These are phyloP conservation scores for Ligdia adustata DNA, from an alignment of 2,888 invertebrate species.

Conservation along the genomic window DNA sequence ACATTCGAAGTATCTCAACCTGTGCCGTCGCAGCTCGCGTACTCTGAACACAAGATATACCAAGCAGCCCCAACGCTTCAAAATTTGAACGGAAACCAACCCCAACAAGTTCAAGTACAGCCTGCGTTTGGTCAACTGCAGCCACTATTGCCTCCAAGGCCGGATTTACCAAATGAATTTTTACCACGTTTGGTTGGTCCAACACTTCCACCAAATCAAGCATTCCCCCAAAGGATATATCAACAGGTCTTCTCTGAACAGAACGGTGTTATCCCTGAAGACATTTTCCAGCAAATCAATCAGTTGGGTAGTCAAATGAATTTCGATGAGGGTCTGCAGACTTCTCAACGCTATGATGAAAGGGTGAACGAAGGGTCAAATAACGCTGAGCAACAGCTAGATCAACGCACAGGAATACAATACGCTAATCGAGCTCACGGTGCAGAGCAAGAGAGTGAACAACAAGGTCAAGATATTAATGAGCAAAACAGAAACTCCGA, in stretches of 20 bases:
- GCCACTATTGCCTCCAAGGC: constrained; percentile 3
- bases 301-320: constrained; percentile 18
- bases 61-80: constrained; percentile 1
- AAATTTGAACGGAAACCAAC: constrained; percentile 12
- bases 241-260: constrained; percentile 26
- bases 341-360: constrained; percentile 4
- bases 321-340: constrained; percentile 15
- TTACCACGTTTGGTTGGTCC: constrained; percentile 13
- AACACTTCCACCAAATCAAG: constrained; percentile 10
- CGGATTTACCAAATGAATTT: constrained; percentile 5
- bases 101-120: constrained; percentile 2
- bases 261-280: constrained; percentile 23
- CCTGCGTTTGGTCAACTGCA: constrained; percentile 4
- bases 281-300: constrained; percentile 32
- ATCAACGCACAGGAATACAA: constrained; percentile 4
- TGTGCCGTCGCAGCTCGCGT: constrained; percentile 65
- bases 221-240: constrained; percentile 27
- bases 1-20: constrained; percentile 66
- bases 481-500: constrained; percentile 7
- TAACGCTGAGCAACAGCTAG: background rate
- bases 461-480: constrained; percentile 16
- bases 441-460: background rate
- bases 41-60: constrained; percentile 59
- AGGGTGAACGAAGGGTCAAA: background rate
- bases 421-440: constrained; percentile 3